These are phyloP conservation scores for Urocolius indicus DNA, from an alignment of 2,113 vertebrate genomes.

Conservation along the genomic window DNA sequence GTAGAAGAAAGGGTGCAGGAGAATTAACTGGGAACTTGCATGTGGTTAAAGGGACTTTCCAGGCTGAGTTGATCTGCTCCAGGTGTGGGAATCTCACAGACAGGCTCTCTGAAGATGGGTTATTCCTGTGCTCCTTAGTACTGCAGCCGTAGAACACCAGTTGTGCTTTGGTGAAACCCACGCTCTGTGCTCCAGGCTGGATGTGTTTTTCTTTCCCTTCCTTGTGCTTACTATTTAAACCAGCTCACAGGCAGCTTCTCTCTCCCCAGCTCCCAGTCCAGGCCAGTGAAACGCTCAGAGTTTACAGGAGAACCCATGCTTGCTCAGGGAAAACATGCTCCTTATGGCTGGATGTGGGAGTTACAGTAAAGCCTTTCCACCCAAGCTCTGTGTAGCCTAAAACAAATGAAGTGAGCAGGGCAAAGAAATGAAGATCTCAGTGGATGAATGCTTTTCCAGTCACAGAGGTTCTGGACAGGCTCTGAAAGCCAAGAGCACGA, in stretches of 20 bases:
- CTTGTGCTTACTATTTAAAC: neutral
- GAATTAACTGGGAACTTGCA: neutral
- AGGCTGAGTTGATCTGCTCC: neutral
- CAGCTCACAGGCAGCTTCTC: neutral
- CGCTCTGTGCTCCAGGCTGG: neutral
- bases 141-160: neutral
- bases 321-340: neutral
- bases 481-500: rapidly evolving
- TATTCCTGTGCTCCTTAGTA: neutral
- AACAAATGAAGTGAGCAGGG: neutral
- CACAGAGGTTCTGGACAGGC: neutral
- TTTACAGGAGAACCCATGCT: neutral
- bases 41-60: neutral
- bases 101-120: neutral
- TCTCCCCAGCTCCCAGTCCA: neutral
- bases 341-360: neutral
- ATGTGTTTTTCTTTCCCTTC: neutral
- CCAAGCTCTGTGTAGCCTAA: neutral
- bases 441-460: neutral
- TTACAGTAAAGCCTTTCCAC: neutral
- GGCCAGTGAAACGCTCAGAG: neutral
- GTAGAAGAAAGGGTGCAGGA: neutral
- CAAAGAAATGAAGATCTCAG: neutral
- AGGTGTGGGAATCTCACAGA: neutral
- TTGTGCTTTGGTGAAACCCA: neutral